Evolutionary conservation across 2,888 invertebrate genomes (phyloP), one percentile per base, ranked within the genome.

Genomic region (Agyllia agylla): DNA sequence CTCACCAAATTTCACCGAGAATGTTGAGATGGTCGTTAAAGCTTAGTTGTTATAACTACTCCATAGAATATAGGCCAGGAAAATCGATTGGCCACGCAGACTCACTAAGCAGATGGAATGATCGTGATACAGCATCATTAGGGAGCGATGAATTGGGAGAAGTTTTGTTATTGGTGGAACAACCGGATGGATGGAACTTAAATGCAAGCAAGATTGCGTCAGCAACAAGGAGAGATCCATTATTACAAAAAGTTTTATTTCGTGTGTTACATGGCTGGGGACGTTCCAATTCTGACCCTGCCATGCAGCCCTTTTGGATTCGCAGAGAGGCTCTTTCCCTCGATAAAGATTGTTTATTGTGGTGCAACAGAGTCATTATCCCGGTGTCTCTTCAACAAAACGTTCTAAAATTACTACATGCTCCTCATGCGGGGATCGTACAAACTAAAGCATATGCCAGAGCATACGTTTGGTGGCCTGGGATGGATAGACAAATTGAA

Each of bases 381-480:
- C 87, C 83, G 6, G 17, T 35, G 8, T 70, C 83, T 15, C 77
- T 87, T 27, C 87, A 87, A 82, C 13, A 31, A 33, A n/a, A 82
- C 20, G 86, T 86, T 11, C 17, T 82, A 9, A 86, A 75, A 73
- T 64, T 86, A n/a, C 75, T 86, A 13, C 82, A 86, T 82, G 82
- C 75, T 13, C 86, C 82, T 4, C 82, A 86, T 64, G 86, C 86
- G 8, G 82, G 86, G 5, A 82, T 92, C 1, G 93, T 91, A 17
- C 90, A 91, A 85, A 90, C 90, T 3, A 93, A 92, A 86, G 87
- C 87, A 20, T 88, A 90, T 88, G 89, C 92, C 3, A 90, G 91
- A 87, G 88, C 88, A 20, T 93, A 93, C 87, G 85, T 91, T 87
- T 82, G 82, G 91, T 92, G 90, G 87, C 75, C 82, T 3, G 73